These are phyloP conservation scores for Germaria angustata DNA, from an alignment of 2,888 invertebrate species.

Conservation along the genomic window DNA sequence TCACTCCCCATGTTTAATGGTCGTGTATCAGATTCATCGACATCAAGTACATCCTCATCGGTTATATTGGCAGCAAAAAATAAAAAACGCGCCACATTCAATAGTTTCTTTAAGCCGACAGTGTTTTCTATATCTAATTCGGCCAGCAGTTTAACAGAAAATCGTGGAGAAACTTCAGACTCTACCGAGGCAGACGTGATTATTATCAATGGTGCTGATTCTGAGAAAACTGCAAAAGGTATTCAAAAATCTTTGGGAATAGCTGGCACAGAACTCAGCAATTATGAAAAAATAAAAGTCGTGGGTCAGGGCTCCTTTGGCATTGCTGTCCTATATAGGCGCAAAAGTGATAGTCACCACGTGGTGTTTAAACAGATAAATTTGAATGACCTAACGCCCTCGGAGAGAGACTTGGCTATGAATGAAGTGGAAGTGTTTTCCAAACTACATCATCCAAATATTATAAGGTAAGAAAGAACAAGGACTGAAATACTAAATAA, in stretches of 20 bases:
- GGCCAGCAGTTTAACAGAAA: slow-evolving; percentile 47
- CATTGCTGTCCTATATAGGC: slow-evolving; percentile 85
- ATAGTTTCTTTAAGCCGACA: slow-evolving; percentile 68
- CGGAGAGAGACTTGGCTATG: slow-evolving; percentile 85
- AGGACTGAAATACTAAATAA: not conserved
- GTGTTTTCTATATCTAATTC: slow-evolving; percentile 74
- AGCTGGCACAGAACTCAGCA: slow-evolving; percentile 74
- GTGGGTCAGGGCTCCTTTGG: slow-evolving; percentile 84
- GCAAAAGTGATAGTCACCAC: slow-evolving; percentile 83
- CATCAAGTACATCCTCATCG: slow-evolving; percentile 73
- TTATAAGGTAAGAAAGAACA: slow-evolving; percentile 81
- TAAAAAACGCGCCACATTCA: slow-evolving; percentile 68
- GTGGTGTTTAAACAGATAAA: slow-evolving; percentile 89
- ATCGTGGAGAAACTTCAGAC: slow-evolving; percentile 16
- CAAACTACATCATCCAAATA: slow-evolving; percentile 86
- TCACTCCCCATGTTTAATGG: slow-evolving; percentile 78
- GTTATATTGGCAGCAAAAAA: slow-evolving; percentile 64
- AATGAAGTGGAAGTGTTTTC: slow-evolving; percentile 87
- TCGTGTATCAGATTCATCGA: slow-evolving; percentile 75
- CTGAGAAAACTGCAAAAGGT: slow-evolving; percentile 39
- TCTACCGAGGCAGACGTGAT: slow-evolving; percentile 38
- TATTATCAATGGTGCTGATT: slow-evolving; percentile 14
- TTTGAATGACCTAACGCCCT: slow-evolving; percentile 84
- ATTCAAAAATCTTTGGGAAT: slow-evolving; percentile 67
- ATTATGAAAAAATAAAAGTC: slow-evolving; percentile 78